These are phyloP conservation scores for Platyscapa corneri DNA, from an alignment of 1,140 invertebrate species.

Conservation along the genomic window DNA sequence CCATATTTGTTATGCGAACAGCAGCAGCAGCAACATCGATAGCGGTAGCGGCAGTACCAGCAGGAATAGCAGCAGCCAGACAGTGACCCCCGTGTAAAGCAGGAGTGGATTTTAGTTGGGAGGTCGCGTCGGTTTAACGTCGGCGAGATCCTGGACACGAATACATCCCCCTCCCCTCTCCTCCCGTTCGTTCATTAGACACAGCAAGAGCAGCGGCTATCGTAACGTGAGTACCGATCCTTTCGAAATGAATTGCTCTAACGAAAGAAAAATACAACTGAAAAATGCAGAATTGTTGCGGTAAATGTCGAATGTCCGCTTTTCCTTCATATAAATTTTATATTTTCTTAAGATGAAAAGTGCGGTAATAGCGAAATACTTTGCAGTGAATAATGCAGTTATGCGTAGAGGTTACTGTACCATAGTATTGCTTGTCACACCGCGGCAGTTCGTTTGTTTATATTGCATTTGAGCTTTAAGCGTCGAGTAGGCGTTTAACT, in stretches of 20 bases:
- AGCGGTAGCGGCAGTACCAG: conserved; percentile 10
- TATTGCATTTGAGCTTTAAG: not conserved
- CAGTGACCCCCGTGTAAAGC: not conserved
- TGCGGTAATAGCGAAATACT: not conserved
- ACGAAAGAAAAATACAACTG: not conserved
- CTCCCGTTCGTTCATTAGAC: not conserved
- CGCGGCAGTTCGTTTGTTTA: not conserved
- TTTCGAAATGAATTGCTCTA: not conserved
- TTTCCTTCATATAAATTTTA: not conserved
- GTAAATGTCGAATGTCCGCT: conserved; percentile 14
- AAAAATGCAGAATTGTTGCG: not conserved
- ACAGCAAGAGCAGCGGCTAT: not conserved
- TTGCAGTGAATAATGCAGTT: not conserved
- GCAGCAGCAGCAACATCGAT: conserved; percentile 18
- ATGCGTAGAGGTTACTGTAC: conserved; percentile 16
- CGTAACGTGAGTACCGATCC: conserved; percentile 14
- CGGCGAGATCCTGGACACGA: not conserved
- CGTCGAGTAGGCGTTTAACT: not conserved
- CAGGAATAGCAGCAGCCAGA: conserved; percentile 8
- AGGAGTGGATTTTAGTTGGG: not conserved
- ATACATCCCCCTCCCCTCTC: not conserved
- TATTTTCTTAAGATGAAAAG: not conserved
- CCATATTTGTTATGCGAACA: conserved; percentile 61
- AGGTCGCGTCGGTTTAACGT: not conserved
- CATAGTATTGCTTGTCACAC: conserved; percentile 61